Evolutionary conservation across 2,888 invertebrate species (phyloP).

Genomic region (Aporophyla lueneburgensis): DNA sequence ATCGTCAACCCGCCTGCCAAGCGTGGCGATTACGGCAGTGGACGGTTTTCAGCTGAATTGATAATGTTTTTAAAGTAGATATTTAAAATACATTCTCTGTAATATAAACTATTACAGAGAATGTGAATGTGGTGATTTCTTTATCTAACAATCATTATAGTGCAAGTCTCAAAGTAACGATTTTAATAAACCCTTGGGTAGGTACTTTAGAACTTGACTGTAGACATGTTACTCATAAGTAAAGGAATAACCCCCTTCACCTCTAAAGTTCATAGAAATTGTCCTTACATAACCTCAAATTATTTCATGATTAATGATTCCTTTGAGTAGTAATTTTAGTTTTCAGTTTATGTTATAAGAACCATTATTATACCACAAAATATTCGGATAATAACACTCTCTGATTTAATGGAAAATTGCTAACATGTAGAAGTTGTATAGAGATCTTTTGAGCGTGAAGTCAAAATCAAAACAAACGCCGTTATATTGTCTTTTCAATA

Average conservation of each 20-base stretch:
- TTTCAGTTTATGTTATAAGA: not conserved
- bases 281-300: conserved; percentile 12
- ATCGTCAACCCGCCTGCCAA: too few relatives aligned
- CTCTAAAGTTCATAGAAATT: conserved; percentile 20
- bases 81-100: not conserved
- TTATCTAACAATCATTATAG: not conserved
- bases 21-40: too few relatives aligned
- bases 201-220: not conserved
- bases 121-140: not conserved
- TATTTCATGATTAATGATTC: conserved; percentile 52
- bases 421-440: not conserved
- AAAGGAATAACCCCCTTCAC: conserved; percentile 22
- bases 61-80: too few relatives aligned
- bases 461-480: not conserved
- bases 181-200: not conserved
- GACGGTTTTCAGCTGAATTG: too few relatives aligned
- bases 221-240: not conserved
- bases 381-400: not conserved
- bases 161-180: not conserved
- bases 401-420: not conserved
- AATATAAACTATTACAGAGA: too few relatives aligned
- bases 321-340: conserved; percentile 27
- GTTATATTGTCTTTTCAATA: not conserved
- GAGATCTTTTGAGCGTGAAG: not conserved
- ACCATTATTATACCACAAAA: not conserved